Evolutionary conservation across 1,140 invertebrate species (phyloP).

Genomic region (Drosophila equinoxialis): DNA sequence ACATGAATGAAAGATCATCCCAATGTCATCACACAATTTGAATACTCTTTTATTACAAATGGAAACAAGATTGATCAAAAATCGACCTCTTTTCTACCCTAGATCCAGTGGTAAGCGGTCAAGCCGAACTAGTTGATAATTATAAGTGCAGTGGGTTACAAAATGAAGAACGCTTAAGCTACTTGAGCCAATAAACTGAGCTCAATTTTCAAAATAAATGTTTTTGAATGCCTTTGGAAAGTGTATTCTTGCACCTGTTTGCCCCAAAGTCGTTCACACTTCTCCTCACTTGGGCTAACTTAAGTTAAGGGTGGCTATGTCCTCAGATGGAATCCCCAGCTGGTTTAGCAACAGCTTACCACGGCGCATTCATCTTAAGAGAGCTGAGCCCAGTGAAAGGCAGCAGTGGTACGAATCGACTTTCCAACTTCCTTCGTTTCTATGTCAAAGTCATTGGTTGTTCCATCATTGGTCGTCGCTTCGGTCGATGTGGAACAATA

Average conservation of each 20-base stretch:
- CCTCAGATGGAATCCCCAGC: not conserved
- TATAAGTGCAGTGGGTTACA: too few relatives aligned
- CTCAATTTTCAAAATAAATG: too few relatives aligned
- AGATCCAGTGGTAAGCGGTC: too few relatives aligned
- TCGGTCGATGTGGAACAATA: constrained; percentile 72
- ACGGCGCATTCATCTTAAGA: constrained; percentile 20
- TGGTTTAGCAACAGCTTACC: not conserved
- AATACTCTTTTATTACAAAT: constrained; percentile 30
- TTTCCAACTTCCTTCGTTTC: constrained; percentile 54
- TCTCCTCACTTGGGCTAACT: not conserved
- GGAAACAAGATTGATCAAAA: too few relatives aligned
- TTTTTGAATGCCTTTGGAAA: too few relatives aligned
- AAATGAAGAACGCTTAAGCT: too few relatives aligned
- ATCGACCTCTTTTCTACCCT: too few relatives aligned
- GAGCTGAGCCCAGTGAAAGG: constrained; percentile 63
- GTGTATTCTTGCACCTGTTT: not conserved
- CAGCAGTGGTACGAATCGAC: constrained; percentile 4
- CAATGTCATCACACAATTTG: constrained; percentile 18
- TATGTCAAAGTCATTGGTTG: constrained; percentile 75
- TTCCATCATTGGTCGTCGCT: too few relatives aligned
- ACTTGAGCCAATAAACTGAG: too few relatives aligned
- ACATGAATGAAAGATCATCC: constrained; percentile 26
- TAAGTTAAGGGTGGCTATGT: not conserved
- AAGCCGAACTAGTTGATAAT: too few relatives aligned
- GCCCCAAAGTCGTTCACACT: not conserved